phyloP scores from a whole-genome alignment of 1,140 invertebrate species.

The Asobara japonica region DNA sequence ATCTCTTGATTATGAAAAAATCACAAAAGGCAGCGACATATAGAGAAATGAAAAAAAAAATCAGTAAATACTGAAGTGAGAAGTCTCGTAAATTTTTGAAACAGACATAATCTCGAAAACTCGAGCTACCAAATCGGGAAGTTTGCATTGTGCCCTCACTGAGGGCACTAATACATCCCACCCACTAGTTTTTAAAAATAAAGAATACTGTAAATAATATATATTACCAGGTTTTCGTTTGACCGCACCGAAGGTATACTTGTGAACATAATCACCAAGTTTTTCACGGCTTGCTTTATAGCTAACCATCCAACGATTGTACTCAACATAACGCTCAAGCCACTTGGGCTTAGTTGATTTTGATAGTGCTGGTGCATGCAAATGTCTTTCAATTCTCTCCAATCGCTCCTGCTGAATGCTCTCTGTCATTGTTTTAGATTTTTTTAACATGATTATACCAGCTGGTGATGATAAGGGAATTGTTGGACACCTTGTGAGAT shows the following conservation, averaged over 20 bases:
- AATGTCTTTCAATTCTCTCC: conserved; percentile 67
- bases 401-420: conserved; percentile 67
- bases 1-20: too few species aligned
- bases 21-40: too few species aligned
- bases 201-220: conserved; percentile 33
- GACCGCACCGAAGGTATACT: conserved; percentile 63
- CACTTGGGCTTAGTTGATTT: conserved; percentile 62
- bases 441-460: conserved; percentile 65
- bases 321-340: conserved; percentile 58
- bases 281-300: conserved; percentile 65
- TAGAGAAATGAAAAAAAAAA: too few species aligned
- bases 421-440: conserved; percentile 66
- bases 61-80: too few species aligned
- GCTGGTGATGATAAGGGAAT: conserved; percentile 71
- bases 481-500: conserved; percentile 63
- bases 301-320: conserved; percentile 55
- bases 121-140: too few species aligned
- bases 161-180: too few species aligned
- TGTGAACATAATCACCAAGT: conserved; percentile 59
- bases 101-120: too few species aligned
- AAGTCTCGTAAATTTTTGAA: too few species aligned
- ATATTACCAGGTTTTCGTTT: conserved; percentile 58
- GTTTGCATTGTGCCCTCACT: too few species aligned
- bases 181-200: not conserved
- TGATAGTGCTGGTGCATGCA: conserved; percentile 63